Evolutionary conservation across 2,888 invertebrate species (phyloP).

Genomic region (Tethea ocularis): DNA sequence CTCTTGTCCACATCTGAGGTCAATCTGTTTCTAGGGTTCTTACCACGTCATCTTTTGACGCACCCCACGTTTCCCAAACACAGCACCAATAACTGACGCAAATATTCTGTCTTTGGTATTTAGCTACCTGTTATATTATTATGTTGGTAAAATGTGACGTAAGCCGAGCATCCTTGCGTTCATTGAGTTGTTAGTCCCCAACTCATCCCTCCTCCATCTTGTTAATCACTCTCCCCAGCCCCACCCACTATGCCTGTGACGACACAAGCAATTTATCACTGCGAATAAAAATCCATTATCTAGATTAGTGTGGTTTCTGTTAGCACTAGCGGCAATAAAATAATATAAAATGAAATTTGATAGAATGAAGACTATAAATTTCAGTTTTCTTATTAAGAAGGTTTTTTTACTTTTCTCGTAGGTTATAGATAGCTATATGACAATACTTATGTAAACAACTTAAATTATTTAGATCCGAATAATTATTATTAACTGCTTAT

Average conservation of each 20-base stretch:
- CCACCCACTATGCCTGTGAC: constrained; percentile 42
- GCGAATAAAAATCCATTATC: constrained; percentile 37
- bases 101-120: too few relatives aligned
- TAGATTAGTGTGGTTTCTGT: constrained; percentile 9
- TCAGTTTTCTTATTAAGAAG: too few relatives aligned
- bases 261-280: constrained; percentile 48
- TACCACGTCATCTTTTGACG: not conserved
- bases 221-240: constrained; percentile 40
- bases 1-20: too few relatives aligned
- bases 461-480: too few relatives aligned
- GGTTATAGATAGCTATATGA: too few relatives aligned
- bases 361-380: not conserved
- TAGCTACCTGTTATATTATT: not conserved
- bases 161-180: constrained; percentile 38
- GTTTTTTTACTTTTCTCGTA: too few relatives aligned
- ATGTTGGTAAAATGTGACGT: constrained; percentile 36
- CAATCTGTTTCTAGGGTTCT: not conserved
- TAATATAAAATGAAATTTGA: not conserved
- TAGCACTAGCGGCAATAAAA: not conserved
- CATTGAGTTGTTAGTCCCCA: constrained; percentile 50
- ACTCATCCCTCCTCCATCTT: constrained; percentile 35
- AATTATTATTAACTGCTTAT: too few relatives aligned
- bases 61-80: not conserved
- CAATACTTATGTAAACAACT: too few relatives aligned
- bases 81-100: not conserved